phyloP scores from a whole-genome alignment of 2,113 vertebrate species.

The Dicerorhinus sumatrensis region DNA sequence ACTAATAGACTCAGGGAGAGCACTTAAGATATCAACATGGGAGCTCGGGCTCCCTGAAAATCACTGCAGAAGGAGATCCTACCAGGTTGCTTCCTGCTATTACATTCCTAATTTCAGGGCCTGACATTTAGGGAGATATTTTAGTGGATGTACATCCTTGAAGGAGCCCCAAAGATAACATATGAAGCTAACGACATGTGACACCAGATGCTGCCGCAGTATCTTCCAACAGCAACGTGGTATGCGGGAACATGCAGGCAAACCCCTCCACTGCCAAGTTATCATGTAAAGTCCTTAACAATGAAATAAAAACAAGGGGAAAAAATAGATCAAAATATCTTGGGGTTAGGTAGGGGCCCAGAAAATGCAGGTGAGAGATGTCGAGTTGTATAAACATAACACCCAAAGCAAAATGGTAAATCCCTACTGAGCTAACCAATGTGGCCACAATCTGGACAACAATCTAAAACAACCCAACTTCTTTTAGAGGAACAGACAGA shows the following conservation, averaged over 20 bases:
- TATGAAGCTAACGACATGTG: not conserved
- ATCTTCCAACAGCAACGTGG: not conserved
- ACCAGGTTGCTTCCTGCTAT: not conserved
- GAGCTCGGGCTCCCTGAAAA: not conserved
- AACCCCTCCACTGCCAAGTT: constrained; percentile 64
- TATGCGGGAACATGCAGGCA: constrained; percentile 33
- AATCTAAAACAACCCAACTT: constrained; percentile 65
- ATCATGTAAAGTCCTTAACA: constrained; percentile 64
- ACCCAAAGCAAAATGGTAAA: constrained; percentile 72
- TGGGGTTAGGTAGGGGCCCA: not conserved
- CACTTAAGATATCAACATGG: not conserved
- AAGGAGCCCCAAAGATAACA: not conserved
- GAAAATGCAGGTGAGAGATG: constrained; percentile 59
- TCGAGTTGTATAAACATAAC: constrained; percentile 42
- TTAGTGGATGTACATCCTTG: not conserved
- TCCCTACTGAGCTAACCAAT: constrained; percentile 67
- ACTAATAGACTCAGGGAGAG: not conserved
- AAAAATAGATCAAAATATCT: constrained; percentile 67
- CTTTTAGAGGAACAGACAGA: constrained; percentile 44
- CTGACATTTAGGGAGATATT: not conserved
- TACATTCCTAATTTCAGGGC: not conserved
- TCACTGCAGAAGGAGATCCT: not conserved
- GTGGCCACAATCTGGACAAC: constrained; percentile 65
- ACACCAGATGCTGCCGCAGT: not conserved
- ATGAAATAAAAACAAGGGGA: constrained; percentile 61